Evolutionary conservation across 2,113 vertebrate species (phyloP).

Genomic region (Phoenicopterus ruber): DNA sequence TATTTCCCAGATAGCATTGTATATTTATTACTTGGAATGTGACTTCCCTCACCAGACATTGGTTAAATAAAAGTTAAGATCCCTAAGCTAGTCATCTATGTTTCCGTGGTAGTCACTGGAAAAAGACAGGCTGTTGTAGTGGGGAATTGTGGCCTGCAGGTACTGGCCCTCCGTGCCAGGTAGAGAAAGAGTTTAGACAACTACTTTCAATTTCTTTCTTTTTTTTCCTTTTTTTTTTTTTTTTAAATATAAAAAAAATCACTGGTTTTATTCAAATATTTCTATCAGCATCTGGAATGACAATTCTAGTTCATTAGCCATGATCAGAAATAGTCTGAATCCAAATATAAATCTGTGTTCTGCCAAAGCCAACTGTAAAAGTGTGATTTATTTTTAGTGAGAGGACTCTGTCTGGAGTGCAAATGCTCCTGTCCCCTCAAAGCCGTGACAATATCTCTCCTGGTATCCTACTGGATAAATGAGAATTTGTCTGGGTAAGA

Average conservation of each 20-base stretch:
- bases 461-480: neutral
- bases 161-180: accelerated
- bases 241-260: neutral
- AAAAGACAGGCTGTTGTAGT: neutral
- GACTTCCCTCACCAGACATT: neutral
- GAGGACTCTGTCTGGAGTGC: neutral
- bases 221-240: neutral
- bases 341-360: neutral
- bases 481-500: neutral
- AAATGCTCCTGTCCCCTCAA: neutral
- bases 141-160: neutral
- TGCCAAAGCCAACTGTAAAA: neutral
- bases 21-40: neutral
- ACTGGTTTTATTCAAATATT: neutral
- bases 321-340: neutral
- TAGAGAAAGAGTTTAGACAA: neutral
- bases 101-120: neutral
- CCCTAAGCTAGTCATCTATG: neutral
- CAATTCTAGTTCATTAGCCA: neutral
- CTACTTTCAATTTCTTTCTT: neutral
- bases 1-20: neutral
- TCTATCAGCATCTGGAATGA: neutral
- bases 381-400: neutral
- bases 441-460: neutral
- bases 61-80: neutral